phyloP scores from a whole-genome alignment of 2,888 invertebrate species.

The Limnephilus auricula region DNA sequence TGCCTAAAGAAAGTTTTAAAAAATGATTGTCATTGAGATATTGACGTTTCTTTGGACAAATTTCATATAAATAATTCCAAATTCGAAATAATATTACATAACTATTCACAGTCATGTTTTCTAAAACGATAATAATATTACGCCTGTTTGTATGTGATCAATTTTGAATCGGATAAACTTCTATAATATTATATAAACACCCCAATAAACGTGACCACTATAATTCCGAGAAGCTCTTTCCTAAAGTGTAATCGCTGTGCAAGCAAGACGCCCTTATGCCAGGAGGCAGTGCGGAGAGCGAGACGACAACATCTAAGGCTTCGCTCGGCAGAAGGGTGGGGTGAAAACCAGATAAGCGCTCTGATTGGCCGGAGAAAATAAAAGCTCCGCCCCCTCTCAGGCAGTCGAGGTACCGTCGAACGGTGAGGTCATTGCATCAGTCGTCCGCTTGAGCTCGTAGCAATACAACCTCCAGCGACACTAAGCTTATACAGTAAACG shows the following conservation, averaged over 20 bases:
- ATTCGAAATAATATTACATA: background rate
- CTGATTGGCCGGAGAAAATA: constrained; percentile 58
- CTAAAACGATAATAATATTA: background rate
- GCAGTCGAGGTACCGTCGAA: constrained; percentile 52
- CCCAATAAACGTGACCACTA: constrained; percentile 54
- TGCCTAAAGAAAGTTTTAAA: no score
- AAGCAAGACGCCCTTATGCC: constrained; percentile 40
- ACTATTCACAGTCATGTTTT: background rate
- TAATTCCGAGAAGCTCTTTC: constrained; percentile 49
- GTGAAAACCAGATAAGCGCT: constrained; percentile 32
- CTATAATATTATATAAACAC: constrained; percentile 40
- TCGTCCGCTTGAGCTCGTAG: constrained; percentile 60
- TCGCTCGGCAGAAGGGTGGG: constrained; percentile 52
- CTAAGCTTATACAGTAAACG: constrained; percentile 35
- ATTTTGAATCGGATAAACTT: constrained; percentile 5
- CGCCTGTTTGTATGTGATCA: background rate
- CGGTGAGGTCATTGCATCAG: constrained; percentile 63
- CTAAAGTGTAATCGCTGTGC: constrained; percentile 23
- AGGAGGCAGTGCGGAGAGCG: constrained; percentile 4
- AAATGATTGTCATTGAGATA: no score
- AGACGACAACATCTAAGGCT: constrained; percentile 46
- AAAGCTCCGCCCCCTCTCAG: constrained; percentile 55
- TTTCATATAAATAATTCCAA: no score
- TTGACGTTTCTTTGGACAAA: no score
- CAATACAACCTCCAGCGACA: constrained; percentile 43